Conservation (phyloP, 2,888 invertebrate genomes). For the Sepioteuthis lessoniana region DNA sequence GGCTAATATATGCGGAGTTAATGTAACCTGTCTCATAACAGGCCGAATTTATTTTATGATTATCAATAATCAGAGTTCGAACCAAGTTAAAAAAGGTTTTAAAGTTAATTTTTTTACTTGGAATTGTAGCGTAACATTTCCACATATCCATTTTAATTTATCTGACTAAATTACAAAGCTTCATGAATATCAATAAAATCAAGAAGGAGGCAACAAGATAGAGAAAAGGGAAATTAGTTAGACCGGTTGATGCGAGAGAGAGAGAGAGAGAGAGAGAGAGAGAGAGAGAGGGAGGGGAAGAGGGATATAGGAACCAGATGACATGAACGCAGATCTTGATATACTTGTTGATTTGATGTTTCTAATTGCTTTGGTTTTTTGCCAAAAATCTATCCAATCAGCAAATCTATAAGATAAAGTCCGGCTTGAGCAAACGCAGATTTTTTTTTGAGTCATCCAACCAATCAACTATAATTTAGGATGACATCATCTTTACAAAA, state of each 20-base stretch:
- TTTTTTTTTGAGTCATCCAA: not conserved
- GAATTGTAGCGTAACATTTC: no score
- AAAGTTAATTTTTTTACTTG: no score
- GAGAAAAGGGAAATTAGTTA: not conserved
- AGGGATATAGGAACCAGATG: not conserved
- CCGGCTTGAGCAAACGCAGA: not conserved
- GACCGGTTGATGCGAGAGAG: no score
- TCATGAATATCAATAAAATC: not conserved
- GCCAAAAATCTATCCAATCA: not conserved
- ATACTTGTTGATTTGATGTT: not conserved
- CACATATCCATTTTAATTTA: no score
- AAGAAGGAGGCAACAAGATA: not conserved
- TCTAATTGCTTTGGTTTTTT: not conserved
- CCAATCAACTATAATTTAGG: not conserved
- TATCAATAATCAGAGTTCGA: no score
- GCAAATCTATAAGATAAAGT: not conserved
- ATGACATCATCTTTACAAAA: not conserved
- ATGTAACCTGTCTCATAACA: no score
- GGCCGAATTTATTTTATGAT: no score
- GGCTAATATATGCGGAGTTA: no score
- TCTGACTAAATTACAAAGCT: no score
- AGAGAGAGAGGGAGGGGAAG: not conserved
- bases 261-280: conserved; percentile 8
- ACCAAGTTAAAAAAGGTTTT: no score
- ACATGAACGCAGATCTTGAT: not conserved